Evolutionary conservation across 2,888 invertebrate species (phyloP).

Genomic region (Phrixothrix hirtus): DNA sequence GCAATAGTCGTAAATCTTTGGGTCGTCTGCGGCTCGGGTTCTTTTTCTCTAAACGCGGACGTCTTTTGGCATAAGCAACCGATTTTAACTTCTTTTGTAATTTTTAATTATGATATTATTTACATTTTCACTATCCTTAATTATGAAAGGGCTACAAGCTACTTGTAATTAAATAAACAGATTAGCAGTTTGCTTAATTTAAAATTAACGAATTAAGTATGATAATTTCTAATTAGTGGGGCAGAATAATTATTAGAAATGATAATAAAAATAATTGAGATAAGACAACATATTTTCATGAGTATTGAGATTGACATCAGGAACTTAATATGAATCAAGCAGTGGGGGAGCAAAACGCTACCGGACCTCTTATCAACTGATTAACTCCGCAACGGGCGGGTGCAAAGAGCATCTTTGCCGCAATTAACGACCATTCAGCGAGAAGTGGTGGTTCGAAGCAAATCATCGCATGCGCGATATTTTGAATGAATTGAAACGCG

Average conservation of each 20-base stretch:
- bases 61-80: conserved; percentile 31
- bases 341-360: no score
- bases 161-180: no score
- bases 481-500: conserved; percentile 40
- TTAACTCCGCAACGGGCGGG: conserved; percentile 46
- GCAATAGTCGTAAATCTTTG: conserved; percentile 55
- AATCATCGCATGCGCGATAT: conserved; percentile 49
- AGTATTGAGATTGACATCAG: conserved; percentile 21
- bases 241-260: no score
- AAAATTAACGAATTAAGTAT: no score
- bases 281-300: not conserved
- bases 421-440: conserved; percentile 51
- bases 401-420: conserved; percentile 45
- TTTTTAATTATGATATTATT: no score
- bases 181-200: no score
- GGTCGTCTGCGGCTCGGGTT: conserved; percentile 41
- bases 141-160: no score
- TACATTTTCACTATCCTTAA: no score
- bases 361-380: conserved; percentile 47
- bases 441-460: conserved; percentile 42
- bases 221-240: no score
- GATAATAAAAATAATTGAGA: not conserved
- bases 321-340: conserved; percentile 40
- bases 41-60: conserved; percentile 35
- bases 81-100: no score